Conservation (phyloP, 2,113 vertebrate species). For the Zootoca vivipara region DNA sequence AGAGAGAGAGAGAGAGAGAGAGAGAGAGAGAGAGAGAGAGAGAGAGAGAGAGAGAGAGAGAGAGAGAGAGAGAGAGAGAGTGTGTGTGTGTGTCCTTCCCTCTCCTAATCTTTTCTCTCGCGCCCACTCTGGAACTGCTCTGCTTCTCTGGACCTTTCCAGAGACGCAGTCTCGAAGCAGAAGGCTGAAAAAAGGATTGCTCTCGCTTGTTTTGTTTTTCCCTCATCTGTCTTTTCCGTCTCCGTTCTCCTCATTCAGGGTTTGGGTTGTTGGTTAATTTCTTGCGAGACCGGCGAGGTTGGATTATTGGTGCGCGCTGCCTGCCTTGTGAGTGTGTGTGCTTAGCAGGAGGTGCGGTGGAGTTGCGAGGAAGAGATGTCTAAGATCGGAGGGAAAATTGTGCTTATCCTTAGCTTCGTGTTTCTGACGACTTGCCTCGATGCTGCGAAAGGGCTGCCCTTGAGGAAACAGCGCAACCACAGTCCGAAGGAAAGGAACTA, state of each 20-base stretch:
- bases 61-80: not conserved
- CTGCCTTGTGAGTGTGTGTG: slow-evolving; percentile 20
- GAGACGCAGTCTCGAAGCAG: not conserved
- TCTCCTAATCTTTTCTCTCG: not conserved
- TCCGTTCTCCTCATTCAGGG: not conserved
- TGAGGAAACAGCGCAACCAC: slow-evolving; percentile 67
- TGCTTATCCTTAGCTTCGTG: slow-evolving; percentile 71
- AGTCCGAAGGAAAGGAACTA: slow-evolving; percentile 66
- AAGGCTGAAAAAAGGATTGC: slow-evolving; percentile 2
- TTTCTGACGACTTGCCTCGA: slow-evolving; percentile 70
- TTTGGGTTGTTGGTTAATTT: not conserved
- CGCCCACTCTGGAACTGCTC: not conserved
- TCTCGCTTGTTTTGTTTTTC: too few relatives aligned
- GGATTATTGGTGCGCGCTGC: not conserved
- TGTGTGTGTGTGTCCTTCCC: not conserved
- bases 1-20: not conserved
- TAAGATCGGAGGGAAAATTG: slow-evolving; percentile 61
- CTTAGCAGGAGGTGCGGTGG: not conserved
- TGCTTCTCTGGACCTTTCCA: not conserved
- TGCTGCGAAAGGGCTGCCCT: slow-evolving; percentile 75
- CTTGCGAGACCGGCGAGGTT: not conserved
- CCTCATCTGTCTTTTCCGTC: not conserved
- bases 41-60: not conserved
- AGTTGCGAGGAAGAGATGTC: slow-evolving; percentile 71
- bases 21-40: too few relatives aligned